Evolutionary conservation across 2,113 vertebrate genomes (phyloP).

Genomic region (Gallinago jamesoni): DNA sequence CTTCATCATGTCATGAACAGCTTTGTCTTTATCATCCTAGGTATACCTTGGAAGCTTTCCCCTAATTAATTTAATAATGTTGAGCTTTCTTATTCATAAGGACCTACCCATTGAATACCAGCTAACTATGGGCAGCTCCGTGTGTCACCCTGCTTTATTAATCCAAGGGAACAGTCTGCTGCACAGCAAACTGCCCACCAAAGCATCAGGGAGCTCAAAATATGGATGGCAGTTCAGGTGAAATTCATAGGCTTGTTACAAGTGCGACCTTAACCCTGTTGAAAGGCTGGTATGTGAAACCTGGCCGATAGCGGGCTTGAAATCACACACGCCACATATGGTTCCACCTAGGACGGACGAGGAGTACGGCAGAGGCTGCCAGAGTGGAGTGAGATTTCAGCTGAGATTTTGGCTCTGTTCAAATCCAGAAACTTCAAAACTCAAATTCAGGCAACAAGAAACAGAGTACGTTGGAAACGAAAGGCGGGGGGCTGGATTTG

Average conservation of each 20-base stretch:
- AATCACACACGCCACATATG: not conserved
- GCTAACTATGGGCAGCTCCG: not conserved
- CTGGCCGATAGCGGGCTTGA: not conserved
- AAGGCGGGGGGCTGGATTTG: not conserved
- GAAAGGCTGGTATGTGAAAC: not conserved
- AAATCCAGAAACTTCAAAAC: not conserved
- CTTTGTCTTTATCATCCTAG: not conserved
- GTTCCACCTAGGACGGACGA: not conserved
- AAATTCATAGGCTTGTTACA: not conserved
- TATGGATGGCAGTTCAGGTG: not conserved
- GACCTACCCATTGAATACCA: not conserved
- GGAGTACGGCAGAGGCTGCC: not conserved
- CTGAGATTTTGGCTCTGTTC: not conserved
- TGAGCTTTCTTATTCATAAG: not conserved
- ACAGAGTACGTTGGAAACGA: not conserved
- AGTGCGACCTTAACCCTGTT: not conserved
- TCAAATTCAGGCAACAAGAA: not conserved
- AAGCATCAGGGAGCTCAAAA: not conserved
- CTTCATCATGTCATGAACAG: not conserved
- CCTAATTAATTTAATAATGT: not conserved
- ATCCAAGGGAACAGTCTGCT: not conserved
- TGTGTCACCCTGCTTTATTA: not conserved
- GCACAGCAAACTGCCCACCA: not conserved
- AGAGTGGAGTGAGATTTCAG: not conserved
- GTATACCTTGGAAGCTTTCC: not conserved